Evolutionary conservation across 2,888 invertebrate species (phyloP).

Genomic region (Galerucella calmariensis): DNA sequence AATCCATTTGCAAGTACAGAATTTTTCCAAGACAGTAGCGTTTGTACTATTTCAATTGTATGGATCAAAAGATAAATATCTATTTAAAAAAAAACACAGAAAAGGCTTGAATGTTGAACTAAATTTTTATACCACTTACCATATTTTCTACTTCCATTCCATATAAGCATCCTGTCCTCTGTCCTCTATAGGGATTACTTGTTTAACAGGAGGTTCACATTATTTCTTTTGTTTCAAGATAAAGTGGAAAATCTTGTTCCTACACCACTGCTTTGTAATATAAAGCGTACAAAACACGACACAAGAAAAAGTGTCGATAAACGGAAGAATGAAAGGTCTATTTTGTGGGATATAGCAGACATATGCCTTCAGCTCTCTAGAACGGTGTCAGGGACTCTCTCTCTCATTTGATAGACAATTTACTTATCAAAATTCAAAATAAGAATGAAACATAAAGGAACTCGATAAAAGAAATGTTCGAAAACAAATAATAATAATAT

Average conservation of each 20-base stretch:
- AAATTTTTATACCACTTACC: no score
- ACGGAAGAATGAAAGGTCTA: neutral
- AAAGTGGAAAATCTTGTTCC: neutral
- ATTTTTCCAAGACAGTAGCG: neutral
- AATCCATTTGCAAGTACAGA: neutral
- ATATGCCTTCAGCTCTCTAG: constrained; percentile 4
- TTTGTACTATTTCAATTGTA: no score
- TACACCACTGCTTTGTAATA: neutral
- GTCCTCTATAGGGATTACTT: no score
- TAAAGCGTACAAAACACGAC: neutral
- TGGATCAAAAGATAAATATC: no score
- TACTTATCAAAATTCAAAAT: neutral
- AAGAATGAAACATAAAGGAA: neutral
- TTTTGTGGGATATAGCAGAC: neutral
- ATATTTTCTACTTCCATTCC: no score
- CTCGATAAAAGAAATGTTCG: neutral
- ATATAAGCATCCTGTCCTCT: no score
- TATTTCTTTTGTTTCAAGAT: no score
- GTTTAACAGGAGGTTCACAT: no score
- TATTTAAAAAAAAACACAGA: no score
- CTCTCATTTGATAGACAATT: neutral
- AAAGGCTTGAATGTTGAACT: no score
- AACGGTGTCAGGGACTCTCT: neutral
- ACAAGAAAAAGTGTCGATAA: constrained; percentile 3
- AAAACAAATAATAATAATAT: neutral